Base-by-base conservation (phyloP, 2,888 invertebrate genomes). In the Nephrotoma guestfalica region DNA sequence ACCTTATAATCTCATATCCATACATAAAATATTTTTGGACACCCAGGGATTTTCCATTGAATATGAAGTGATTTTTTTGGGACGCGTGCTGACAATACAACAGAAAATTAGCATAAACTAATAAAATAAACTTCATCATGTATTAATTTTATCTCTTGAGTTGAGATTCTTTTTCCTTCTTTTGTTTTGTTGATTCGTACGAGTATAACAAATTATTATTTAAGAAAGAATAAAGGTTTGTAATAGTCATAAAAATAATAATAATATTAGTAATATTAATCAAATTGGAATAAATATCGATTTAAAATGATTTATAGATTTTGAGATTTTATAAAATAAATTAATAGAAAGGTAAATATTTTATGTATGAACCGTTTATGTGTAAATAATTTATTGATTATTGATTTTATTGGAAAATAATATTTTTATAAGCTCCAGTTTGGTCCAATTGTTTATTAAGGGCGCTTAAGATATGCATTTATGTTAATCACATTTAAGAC, bases 41-140 rank as follows among this genome's bases (percentile, higher is more conserved):
- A 84, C 84, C 84, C 42, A 84, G 84, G 84, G 84, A 71, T 71
- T 84, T 84, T 84, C 84, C 84, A 84, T 84, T 84, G 84, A 84
- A 84, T 84, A 84, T 41, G 30, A 84, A 84, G 84, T 84, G 84
- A 84, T 84, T 41, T 84, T 30, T 84, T 84, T 84, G 41, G 84
- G 84, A 84, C 84, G 84, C 84, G 84, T 84, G 84, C 84, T 84
- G 84, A 84, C 84, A 84, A 41, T 84, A 84, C 41, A 41, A 71
- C 71, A 71, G n/a, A 41, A 84, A 84, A 84, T 84, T 84, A 84
- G 84, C 84, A 84, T 84, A 84, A 83, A 84, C 84, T 84, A 84
- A 84, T 84, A 84, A 84, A 84, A 84, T 84, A 84, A 84, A 84
- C 71, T 71, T 71, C 71, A 71, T 71, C 71, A 71, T 71, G 71